Base-by-base conservation (phyloP, 2,888 invertebrate species). In the Dynastes hyllus region DNA sequence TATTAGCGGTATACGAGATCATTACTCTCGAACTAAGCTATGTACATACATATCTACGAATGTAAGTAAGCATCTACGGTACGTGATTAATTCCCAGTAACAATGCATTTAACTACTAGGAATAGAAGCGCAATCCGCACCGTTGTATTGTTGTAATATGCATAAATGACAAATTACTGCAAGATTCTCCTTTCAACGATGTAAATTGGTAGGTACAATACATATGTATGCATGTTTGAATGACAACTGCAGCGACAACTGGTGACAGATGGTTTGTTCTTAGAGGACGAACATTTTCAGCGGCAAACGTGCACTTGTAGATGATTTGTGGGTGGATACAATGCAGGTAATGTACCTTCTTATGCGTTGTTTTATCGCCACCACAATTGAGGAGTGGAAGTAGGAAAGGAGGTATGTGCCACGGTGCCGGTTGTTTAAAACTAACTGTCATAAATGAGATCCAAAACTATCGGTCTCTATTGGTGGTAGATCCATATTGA, bases 161-260 rank as follows among this genome's bases (percentile, higher is more conserved):
- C 51, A 50, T 50, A 51, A 53, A 69, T 69, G 69, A 69, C 69
- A 69, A 69, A 69, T 51, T 50, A 29, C 51, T 29, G n/a, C 27
- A 63, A 29, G 63, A 63, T 63, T 29, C 29, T 32, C 27, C 63
- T 63, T 61, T 29, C 55, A 8, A 58, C 55, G 22, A 4, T 29
- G 63, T 13, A 63, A 32, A 29, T 63, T 13, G 11, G 5, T 32
- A 63, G 32, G 29, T 63, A 13, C 22, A 55, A 55, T 11, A 55
- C 13, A 55, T 6, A 22, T 55, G 55, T 55, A 55, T 55, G 55
- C 55, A n/a, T 45, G 55, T 16, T 55, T 55, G n/a, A n/a, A n/a
- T 55, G 45, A 45, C 45, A 45, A 45, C 45, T 45, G 45, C 45
- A 45, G 45, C 11, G 11, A 45, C 45, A 45, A 2, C 11, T 45